phyloP scores from a whole-genome alignment of 2,888 invertebrate genomes.

The Sphaerophoria taeniata region DNA sequence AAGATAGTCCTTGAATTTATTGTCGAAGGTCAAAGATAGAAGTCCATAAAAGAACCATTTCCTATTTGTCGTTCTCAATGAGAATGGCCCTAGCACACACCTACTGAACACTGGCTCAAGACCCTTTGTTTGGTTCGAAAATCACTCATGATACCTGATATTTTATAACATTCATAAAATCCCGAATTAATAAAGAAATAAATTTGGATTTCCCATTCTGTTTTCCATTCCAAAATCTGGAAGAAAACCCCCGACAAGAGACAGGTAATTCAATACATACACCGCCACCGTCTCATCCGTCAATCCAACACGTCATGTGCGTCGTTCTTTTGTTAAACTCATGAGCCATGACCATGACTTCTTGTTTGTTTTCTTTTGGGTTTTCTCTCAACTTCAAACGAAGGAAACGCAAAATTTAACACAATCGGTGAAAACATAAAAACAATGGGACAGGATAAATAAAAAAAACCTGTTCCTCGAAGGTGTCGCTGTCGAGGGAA shows the following conservation, averaged over 20 bases:
- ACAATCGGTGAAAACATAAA: conserved; percentile 17
- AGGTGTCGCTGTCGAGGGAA: not conserved
- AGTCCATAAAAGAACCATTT: no score
- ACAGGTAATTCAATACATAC: conserved; percentile 31
- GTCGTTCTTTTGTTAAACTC: conserved; percentile 10
- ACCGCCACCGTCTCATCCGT: not conserved
- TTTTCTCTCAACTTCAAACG: conserved; percentile 1
- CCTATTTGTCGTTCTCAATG: no score
- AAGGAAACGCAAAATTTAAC: not conserved
- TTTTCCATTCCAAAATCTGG: not conserved
- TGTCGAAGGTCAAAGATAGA: no score
- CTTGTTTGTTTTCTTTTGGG: conserved; percentile 14
- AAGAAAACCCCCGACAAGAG: not conserved
- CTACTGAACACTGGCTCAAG: no score
- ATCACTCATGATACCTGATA: no score
- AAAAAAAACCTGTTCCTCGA: conserved; percentile 18
- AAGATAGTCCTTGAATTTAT: no score
- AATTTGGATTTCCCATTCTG: no score
- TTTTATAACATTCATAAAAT: no score
- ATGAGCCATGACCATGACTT: conserved; percentile 16
- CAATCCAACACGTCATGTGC: not conserved
- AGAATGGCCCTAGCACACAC: no score
- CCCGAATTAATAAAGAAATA: no score
- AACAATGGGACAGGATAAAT: not conserved
- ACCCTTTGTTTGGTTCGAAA: no score